Conservation (phyloP, 2,797 vertebrate species). For the Sebastes glaucus region DNA sequence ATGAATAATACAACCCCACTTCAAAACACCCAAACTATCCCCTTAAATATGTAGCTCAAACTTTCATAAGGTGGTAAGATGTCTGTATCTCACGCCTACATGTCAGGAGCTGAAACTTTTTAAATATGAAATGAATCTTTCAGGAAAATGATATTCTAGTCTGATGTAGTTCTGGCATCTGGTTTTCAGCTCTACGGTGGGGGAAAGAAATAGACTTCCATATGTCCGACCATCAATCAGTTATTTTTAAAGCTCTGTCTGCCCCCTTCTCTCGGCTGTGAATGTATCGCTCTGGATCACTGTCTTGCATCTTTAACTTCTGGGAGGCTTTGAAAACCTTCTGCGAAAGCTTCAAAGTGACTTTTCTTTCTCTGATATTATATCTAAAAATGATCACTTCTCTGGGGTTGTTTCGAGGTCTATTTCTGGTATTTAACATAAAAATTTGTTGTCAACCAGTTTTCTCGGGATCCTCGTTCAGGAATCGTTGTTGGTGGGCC, state of each 20-base stretch:
- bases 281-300: background rate
- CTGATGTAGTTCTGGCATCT: conserved; percentile 12
- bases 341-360: conserved; percentile 57
- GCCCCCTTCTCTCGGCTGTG: background rate
- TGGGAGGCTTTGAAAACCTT: conserved; percentile 55
- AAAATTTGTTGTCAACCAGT: background rate
- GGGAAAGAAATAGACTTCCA: background rate
- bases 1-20: no score
- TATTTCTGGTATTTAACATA: background rate
- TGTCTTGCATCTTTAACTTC: conserved; percentile 59
- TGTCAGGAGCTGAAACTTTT: background rate
- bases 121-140: background rate
- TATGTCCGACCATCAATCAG: conserved; percentile 43
- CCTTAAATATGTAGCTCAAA: background rate
- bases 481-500: accelerated
- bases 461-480: background rate
- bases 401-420: background rate
- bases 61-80: background rate
- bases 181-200: conserved; percentile 2
- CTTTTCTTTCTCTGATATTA: conserved; percentile 31
- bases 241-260: conserved; percentile 35
- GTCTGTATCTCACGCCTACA: background rate
- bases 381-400: conserved; percentile 30
- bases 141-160: background rate
- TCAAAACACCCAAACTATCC: no score